These are phyloP conservation scores for Oreochromis grahami DNA, from an alignment of 2,797 vertebrate species.

Conservation along the genomic window DNA sequence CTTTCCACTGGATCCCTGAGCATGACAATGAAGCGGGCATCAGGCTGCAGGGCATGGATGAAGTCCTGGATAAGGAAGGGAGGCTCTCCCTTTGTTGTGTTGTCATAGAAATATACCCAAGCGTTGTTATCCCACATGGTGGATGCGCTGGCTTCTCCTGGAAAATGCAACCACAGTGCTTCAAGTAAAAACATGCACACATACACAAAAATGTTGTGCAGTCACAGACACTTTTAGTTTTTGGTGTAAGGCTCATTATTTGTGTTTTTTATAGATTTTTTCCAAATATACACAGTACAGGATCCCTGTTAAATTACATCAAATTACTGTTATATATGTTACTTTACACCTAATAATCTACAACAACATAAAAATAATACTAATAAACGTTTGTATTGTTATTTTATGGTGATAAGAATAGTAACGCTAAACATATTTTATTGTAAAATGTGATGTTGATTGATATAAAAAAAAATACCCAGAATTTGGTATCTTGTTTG, in stretches of 20 bases:
- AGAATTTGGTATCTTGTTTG: not conserved
- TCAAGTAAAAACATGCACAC: not conserved
- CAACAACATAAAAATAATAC: not conserved
- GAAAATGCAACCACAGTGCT: constrained; percentile 11
- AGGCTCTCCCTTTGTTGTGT: constrained; percentile 85
- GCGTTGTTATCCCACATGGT: constrained; percentile 99
- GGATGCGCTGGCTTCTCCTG: constrained; percentile 96
- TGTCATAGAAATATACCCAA: constrained; percentile 92
- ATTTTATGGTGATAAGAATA: not conserved
- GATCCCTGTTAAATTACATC: not conserved
- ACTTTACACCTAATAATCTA: not conserved
- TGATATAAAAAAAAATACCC: not conserved
- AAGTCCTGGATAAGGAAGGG: constrained; percentile 95
- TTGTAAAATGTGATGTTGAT: not conserved
- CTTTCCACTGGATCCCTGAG: constrained; percentile 96
- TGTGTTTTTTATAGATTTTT: not conserved
- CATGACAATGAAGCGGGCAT: constrained; percentile 91
- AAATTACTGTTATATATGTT: not conserved
- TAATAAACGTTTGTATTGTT: not conserved
- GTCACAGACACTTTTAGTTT: not conserved
- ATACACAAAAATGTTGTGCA: not conserved
- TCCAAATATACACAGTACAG: not conserved
- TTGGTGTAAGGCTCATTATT: not conserved
- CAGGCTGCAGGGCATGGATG: constrained; percentile 90
- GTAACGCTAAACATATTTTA: not conserved